Evolutionary conservation across 1,140 invertebrate genomes (phyloP), one percentile per base, ranked within the genome.

Genomic region (Drosophila kohkoa): DNA sequence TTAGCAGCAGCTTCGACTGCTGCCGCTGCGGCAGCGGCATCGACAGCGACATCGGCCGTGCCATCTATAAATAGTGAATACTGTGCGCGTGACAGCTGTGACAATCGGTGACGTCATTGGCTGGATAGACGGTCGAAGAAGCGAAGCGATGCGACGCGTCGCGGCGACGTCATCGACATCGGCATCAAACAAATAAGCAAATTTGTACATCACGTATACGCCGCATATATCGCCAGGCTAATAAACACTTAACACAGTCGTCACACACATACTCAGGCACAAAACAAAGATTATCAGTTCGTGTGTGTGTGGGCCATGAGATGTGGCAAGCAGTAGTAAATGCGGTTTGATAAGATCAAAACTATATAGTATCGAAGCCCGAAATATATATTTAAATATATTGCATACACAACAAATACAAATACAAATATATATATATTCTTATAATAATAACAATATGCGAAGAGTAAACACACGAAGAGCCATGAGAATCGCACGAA

Each of bases 81-180:
- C 85, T 82, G 46, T 80, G 83, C 83, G 85, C 83, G 85, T 87
- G 83, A 87, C 83, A 87, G 83, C 83, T 87, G 83, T 81, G 83
- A 70, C 69, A 77, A 62, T 66, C 60, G 45, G 71, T 87, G 83
- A 87, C 83, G 85, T 88, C 80, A 87, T 89, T 77, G 74, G 49
- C 77, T 88, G 85, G 80, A 86, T 20, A 59, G 58, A 15, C 58
- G 20, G 41, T 11, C 41, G 1, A 5, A 8, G 38, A n/a, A 32
- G n/a, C 11, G 35, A 43, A 11, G 41, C 41, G n/a, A 13, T 7
- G 41, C 41, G 30, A 10, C 35, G 11, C 41, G 51, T 8, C 32
- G 15, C 8, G 25, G 35, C 35, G n/a, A 87, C 83, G 83, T 88
- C 83, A 88, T 66, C 54, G 57, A 38, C 54, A 55, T 66, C 54